A percentile compares a stretch with the other conserved stretches of the same genome.
phyloP scores from a whole-genome alignment of 2,797 vertebrate species.

The Melanotaenia maccullochi region DNA sequence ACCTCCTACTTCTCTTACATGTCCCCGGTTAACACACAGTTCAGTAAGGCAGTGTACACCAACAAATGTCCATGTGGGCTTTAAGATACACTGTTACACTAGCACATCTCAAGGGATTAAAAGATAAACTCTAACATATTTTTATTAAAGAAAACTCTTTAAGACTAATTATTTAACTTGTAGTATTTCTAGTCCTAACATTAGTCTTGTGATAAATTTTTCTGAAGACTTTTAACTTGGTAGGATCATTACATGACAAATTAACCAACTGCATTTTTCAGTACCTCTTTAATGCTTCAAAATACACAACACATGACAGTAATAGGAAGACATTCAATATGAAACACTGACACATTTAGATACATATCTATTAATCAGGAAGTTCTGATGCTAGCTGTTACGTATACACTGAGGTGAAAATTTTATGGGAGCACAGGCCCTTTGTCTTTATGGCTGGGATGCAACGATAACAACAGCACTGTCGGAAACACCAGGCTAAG shows the following conservation, averaged over 20 bases:
- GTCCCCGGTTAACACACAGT: slow-evolving; percentile 15
- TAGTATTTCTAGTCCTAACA: slow-evolving; percentile 15
- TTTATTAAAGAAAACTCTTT: slow-evolving; percentile 5
- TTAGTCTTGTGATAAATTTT: slow-evolving; percentile 7
- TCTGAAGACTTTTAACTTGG: slow-evolving; percentile 17
- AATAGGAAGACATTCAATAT: slow-evolving; percentile 74
- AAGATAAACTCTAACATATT: neutral
- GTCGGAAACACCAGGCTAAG: slow-evolving; percentile 6
- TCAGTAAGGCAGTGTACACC: slow-evolving; percentile 41
- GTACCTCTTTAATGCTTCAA: slow-evolving; percentile 40
- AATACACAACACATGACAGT: slow-evolving; percentile 54
- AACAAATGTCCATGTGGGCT: slow-evolving; percentile 9
- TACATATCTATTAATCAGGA: slow-evolving; percentile 62
- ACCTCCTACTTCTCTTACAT: slow-evolving; percentile 9
- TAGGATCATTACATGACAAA: slow-evolving; percentile 26
- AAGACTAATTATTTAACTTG: slow-evolving; percentile 19
- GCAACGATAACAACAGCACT: slow-evolving; percentile 47
- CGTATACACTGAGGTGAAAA: slow-evolving; percentile 47
- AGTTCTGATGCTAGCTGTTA: slow-evolving; percentile 52
- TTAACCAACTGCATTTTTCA: slow-evolving; percentile 16
- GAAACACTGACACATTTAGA: slow-evolving; percentile 70
- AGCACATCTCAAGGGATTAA: neutral
- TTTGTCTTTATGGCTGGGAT: slow-evolving; percentile 40
- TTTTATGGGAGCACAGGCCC: slow-evolving; percentile 54
- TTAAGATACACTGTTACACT: slow-evolving; percentile 21